Percentiles rank a stretch among this genome's conserved stretches.
Evolutionary conservation across 1,140 invertebrate species (phyloP).

Genomic region (Tribolium castaneum): DNA sequence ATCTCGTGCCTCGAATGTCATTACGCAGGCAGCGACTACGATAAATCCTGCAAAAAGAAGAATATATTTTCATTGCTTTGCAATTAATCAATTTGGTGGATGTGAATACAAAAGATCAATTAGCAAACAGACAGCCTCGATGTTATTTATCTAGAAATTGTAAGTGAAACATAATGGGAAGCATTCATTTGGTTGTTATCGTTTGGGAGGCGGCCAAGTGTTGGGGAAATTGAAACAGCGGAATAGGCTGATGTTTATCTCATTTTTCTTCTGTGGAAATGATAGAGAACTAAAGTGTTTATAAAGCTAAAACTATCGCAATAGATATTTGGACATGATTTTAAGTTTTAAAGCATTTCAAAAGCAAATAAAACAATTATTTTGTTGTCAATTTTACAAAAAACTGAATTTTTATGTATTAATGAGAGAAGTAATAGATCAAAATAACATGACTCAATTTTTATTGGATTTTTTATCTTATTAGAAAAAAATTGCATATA

Average conservation of each 20-base stretch:
- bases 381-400: too few relatives aligned
- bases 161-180: neutral
- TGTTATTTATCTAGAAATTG: neutral
- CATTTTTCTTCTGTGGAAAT: neutral
- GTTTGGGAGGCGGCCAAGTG: neutral
- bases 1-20: constrained; percentile 92
- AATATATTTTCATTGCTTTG: neutral
- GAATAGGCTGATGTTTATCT: neutral
- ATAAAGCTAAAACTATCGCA: too few relatives aligned
- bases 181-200: neutral
- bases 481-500: too few relatives aligned
- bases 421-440: too few relatives aligned
- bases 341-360: too few relatives aligned
- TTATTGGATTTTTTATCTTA: too few relatives aligned
- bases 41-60: constrained; percentile 80
- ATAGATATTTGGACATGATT: neutral
- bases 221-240: neutral
- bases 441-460: too few relatives aligned
- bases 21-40: constrained; percentile 93
- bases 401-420: too few relatives aligned
- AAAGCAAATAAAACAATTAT: too few relatives aligned
- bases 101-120: neutral
- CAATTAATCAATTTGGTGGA: too few relatives aligned
- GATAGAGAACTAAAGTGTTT: neutral
- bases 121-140: neutral